These are phyloP conservation scores for Pemphredon lugubris DNA, from an alignment of 2,888 invertebrate genomes.

Conservation along the genomic window DNA sequence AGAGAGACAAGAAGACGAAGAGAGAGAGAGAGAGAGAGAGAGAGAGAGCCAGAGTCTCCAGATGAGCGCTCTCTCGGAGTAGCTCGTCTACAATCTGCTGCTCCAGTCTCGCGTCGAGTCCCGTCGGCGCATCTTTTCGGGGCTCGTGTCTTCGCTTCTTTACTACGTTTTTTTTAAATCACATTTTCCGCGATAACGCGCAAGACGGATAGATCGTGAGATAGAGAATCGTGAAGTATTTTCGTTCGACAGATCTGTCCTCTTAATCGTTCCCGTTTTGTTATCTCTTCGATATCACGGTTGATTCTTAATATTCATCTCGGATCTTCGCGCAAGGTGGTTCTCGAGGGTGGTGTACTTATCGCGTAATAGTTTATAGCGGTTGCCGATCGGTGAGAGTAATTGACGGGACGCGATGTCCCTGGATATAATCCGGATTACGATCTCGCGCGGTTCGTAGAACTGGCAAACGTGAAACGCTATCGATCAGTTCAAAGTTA, in stretches of 20 bases:
- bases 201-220: conserved; percentile 1
- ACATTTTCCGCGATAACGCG: not conserved
- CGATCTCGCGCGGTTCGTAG: no score
- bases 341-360: not conserved
- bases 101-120: conserved; percentile 76
- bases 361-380: not conserved
- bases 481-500: conserved; percentile 1
- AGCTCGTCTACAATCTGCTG: conserved; percentile 67
- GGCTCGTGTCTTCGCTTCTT: conserved; percentile 41
- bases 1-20: conserved; percentile 47
- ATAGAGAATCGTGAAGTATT: not conserved
- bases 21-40: conserved; percentile 52
- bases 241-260: not conserved
- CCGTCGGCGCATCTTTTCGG: conserved; percentile 75
- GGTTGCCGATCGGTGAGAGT: not conserved
- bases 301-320: no score
- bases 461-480: conserved; percentile 10
- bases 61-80: conserved; percentile 68
- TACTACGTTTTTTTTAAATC: not conserved
- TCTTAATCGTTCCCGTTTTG: not conserved
- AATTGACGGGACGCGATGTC: no score
- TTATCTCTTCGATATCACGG: not conserved
- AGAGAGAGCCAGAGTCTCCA: conserved; percentile 59
- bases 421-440: no score
- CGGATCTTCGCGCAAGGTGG: not conserved